These are phyloP conservation scores for Gasterosteus nipponicus DNA, from an alignment of 2,113 vertebrate genomes.

Conservation along the genomic window DNA sequence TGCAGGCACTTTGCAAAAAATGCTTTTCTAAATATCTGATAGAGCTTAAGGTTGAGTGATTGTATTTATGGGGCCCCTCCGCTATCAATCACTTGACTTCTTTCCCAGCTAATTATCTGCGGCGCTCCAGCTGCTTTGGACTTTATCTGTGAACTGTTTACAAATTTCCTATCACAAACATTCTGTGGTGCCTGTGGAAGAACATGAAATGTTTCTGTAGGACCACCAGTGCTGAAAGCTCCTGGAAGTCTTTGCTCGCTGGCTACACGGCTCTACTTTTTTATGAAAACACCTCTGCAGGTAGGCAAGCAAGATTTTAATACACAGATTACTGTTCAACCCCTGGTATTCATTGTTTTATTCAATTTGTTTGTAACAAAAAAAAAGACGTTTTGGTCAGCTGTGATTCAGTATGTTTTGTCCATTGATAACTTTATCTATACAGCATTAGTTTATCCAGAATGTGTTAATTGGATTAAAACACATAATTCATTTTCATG, in stretches of 20 bases:
- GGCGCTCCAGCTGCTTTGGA: constrained; percentile 60
- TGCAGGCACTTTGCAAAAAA: background rate
- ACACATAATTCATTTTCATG: background rate
- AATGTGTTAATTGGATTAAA: background rate
- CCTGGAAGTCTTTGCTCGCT: constrained; percentile 42
- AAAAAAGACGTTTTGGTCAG: background rate
- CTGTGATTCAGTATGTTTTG: background rate
- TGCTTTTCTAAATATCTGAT: constrained; percentile 1
- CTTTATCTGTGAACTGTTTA: constrained; percentile 83
- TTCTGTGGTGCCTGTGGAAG: constrained; percentile 52
- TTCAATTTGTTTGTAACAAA: background rate
- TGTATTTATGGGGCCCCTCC: constrained; percentile 36
- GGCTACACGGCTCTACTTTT: constrained; percentile 31
- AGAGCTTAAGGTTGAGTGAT: constrained; percentile 8
- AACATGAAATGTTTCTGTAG: constrained; percentile 63
- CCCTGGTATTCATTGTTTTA: background rate
- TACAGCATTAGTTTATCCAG: background rate
- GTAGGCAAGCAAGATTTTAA: constrained; percentile 53
- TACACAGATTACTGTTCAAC: background rate
- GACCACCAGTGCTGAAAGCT: constrained; percentile 64
- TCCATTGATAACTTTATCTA: background rate
- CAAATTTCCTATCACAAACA: constrained; percentile 62
- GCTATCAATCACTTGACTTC: constrained; percentile 60
- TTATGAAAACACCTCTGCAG: constrained; percentile 45
- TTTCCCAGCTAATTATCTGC: constrained; percentile 82